Conservation (phyloP, 2,888 invertebrate genomes). For the Spilarctia lutea region DNA sequence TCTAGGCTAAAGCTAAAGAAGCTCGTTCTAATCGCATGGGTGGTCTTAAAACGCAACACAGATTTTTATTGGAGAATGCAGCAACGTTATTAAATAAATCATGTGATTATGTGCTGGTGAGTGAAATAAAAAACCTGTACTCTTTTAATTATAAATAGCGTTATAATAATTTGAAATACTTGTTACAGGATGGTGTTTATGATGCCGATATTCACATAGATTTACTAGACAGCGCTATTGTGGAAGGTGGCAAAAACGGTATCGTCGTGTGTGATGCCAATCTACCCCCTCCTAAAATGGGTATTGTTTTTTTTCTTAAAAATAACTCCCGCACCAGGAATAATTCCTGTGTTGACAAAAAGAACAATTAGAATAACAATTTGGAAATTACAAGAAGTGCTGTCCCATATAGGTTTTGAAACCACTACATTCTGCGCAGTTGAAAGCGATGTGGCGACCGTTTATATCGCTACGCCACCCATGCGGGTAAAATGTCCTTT, state of each 20-base stretch:
- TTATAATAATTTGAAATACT: background rate
- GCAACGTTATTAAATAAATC: slow-evolving; percentile 85
- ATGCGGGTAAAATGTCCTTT: too few species aligned
- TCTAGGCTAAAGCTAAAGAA: slow-evolving; percentile 88
- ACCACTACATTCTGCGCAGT: too few species aligned
- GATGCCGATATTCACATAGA: slow-evolving; percentile 89
- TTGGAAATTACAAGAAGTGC: too few species aligned
- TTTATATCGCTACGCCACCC: too few species aligned
- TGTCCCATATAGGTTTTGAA: too few species aligned
- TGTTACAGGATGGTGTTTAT: slow-evolving; percentile 88
- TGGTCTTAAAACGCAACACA: slow-evolving; percentile 82
- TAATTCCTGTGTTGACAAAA: too few species aligned
- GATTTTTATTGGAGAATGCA: slow-evolving; percentile 89
- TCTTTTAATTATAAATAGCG: background rate
- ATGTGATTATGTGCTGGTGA: slow-evolving; percentile 85
- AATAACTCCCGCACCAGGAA: too few species aligned
- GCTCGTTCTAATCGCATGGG: slow-evolving; percentile 82
- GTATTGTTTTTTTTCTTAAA: slow-evolving; percentile 67
- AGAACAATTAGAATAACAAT: too few species aligned
- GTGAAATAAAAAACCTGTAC: slow-evolving; percentile 21
- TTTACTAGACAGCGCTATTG: slow-evolving; percentile 87
- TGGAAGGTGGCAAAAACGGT: slow-evolving; percentile 87
- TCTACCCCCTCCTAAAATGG: slow-evolving; percentile 88
- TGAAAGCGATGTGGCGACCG: too few species aligned
- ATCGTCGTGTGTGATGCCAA: slow-evolving; percentile 89